Evolutionary conservation across 2,888 invertebrate genomes (phyloP).

Genomic region (Andrena dorsata): DNA sequence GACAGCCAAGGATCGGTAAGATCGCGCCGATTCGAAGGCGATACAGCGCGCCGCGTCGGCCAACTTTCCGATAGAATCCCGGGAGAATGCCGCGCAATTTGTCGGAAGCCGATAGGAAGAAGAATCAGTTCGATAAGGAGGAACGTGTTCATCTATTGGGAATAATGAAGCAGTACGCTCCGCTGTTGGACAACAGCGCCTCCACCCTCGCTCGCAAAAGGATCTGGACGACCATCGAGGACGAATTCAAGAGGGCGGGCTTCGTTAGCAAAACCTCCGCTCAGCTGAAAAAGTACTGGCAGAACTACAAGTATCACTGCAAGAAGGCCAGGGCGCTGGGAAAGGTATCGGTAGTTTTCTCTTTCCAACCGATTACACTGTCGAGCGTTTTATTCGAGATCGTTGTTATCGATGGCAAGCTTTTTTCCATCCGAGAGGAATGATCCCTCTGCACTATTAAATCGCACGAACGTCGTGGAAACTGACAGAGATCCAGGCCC

Average conservation of each 20-base stretch:
- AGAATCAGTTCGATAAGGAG: conserved; percentile 71
- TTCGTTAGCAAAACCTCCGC: conserved; percentile 70
- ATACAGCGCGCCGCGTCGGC: background rate
- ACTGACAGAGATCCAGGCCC: too few species aligned
- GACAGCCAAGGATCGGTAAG: background rate
- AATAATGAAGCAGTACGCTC: conserved; percentile 69
- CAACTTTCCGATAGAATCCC: background rate
- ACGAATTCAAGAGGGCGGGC: conserved; percentile 67
- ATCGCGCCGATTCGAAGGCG: background rate
- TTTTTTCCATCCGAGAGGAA: too few species aligned
- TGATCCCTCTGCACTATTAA: too few species aligned
- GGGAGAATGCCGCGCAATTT: conserved; percentile 55
- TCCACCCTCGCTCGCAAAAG: conserved; percentile 70
- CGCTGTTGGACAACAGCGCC: conserved; percentile 67
- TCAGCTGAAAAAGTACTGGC: conserved; percentile 74
- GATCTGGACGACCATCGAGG: conserved; percentile 72
- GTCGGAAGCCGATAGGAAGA: conserved; percentile 59
- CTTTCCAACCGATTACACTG: too few species aligned
- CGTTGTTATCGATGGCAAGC: too few species aligned
- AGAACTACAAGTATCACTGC: conserved; percentile 75
- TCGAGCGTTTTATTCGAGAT: background rate
- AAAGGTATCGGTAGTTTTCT: conserved; percentile 35
- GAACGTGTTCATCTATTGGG: conserved; percentile 67
- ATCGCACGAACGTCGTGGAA: too few species aligned
- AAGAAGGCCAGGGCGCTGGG: conserved; percentile 58